Percentiles rank a stretch among this genome's conserved stretches.
Conservation (phyloP, 2,797 vertebrate genomes). For the Trachurus trachurus region DNA sequence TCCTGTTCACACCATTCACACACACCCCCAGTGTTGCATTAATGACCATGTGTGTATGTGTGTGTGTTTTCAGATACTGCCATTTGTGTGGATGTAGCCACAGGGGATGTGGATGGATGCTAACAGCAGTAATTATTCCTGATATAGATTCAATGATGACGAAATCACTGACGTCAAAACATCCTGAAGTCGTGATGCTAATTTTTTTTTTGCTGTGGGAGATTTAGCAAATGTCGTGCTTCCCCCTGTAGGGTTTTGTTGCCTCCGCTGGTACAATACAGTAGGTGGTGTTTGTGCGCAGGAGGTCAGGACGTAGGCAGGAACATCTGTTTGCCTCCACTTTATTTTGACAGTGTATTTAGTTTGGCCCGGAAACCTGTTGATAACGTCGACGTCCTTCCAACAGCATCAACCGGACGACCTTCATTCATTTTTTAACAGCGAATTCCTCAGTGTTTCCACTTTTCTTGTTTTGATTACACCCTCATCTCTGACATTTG, state of each 20-base stretch:
- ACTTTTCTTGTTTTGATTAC: slow-evolving; percentile 37
- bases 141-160: not conserved
- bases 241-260: slow-evolving; percentile 8
- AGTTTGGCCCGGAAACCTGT: not conserved
- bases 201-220: not conserved
- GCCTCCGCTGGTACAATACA: not conserved
- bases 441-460: slow-evolving; percentile 25
- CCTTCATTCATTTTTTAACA: slow-evolving; percentile 32
- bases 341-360: slow-evolving; percentile 3
- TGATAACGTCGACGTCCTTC: not conserved
- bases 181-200: too few species aligned
- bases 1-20: too few species aligned
- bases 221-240: not conserved
- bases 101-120: not conserved
- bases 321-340: slow-evolving; percentile 8
- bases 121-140: not conserved
- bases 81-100: too few species aligned
- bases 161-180: too few species aligned
- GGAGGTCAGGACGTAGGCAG: slow-evolving; percentile 15
- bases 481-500: slow-evolving; percentile 52
- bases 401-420: slow-evolving; percentile 3
- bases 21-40: too few species aligned
- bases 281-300: not conserved
- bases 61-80: too few species aligned
- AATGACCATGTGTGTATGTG: too few species aligned